Conservation (phyloP, 2,888 invertebrate genomes). For the Leptothorax acervorum region DNA sequence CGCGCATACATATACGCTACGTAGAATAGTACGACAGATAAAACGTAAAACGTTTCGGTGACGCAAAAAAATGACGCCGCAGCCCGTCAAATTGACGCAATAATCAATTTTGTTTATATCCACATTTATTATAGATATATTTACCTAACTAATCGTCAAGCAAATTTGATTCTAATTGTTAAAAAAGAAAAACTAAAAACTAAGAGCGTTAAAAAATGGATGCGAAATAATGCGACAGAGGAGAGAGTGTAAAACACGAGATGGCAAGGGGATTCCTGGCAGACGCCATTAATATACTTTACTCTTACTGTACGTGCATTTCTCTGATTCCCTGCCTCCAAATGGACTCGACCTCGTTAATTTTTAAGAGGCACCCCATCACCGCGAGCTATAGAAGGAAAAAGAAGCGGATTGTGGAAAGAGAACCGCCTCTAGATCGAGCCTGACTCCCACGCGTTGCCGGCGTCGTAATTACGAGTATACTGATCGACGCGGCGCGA, state of each 20-base stretch:
- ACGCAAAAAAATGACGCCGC: not conserved
- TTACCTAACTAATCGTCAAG: not conserved
- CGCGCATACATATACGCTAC: not conserved
- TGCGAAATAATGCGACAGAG: not conserved
- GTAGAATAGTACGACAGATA: not conserved
- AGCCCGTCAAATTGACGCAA: not conserved
- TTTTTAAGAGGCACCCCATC: conserved; percentile 58
- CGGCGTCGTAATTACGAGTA: conserved; percentile 63
- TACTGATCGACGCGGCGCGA: conserved; percentile 44
- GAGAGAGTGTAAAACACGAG: not conserved
- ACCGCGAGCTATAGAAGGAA: not conserved
- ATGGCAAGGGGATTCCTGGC: conserved; percentile 11
- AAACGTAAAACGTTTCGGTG: not conserved
- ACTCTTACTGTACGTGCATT: conserved; percentile 41
- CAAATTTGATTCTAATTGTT: not conserved
- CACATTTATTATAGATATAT: not conserved
- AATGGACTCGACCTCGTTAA: conserved; percentile 65
- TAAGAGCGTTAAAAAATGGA: not conserved
- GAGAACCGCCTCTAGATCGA: conserved; percentile 48
- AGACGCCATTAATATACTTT: conserved; percentile 38
- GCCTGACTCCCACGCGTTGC: conserved; percentile 56
- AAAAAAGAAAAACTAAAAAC: not conserved
- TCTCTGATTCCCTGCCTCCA: conserved; percentile 35
- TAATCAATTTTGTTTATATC: not conserved
- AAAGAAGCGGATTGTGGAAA: not conserved